Base-by-base conservation (phyloP, 92 coral and sea anemone species). In the Anthopleura xanthogrammica region DNA sequence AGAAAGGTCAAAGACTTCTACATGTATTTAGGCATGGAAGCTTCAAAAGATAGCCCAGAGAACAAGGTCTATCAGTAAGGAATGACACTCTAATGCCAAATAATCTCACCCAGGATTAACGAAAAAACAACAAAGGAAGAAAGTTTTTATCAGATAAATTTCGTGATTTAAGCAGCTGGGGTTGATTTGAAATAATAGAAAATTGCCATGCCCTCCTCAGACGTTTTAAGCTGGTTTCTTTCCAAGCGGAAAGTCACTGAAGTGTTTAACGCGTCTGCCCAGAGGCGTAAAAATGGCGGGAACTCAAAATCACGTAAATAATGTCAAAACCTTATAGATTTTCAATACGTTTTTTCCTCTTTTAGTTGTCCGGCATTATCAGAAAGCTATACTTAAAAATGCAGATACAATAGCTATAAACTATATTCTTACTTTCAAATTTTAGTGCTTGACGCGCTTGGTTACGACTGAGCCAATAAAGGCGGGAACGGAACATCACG, bases 401-500 rank as follows among this genome's bases (percentile, higher is more conserved):
- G 58, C 3, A 54, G 58, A 54, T 11, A 54, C 16, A 12, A 54
- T 50, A 5, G 11, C 58, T 11, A 14, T 54, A 62, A 29, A n/a
- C 24, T 20, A 62, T 22, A 2, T 20, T 62, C 14, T 62, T 62
- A 12, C 23, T 20, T 29, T 54, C 9, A 20, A 9, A 62, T 62
- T 62, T 62, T 22, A 3, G 70, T 20, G 11, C 70, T 20, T n/a
- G 9, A 20, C 70, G 36, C 70, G 70, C 19, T 22, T 62, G 17
- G 16, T 68, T 29, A 11, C 41, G 6, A 12, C 70, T 19, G 41
- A 68, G 3, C 16, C 1, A 68, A 68, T 29, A 23, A 36, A 29
- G 74, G 74, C 74, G 74, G 74, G 74, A 68, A 29, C 9, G 41
- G 16, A 68, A 68, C 17, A 68, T 68, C 74, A 68, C 74, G 74